Base-by-base conservation (phyloP, 2,797 vertebrate genomes). In the Limnodromus scolopaceus region DNA sequence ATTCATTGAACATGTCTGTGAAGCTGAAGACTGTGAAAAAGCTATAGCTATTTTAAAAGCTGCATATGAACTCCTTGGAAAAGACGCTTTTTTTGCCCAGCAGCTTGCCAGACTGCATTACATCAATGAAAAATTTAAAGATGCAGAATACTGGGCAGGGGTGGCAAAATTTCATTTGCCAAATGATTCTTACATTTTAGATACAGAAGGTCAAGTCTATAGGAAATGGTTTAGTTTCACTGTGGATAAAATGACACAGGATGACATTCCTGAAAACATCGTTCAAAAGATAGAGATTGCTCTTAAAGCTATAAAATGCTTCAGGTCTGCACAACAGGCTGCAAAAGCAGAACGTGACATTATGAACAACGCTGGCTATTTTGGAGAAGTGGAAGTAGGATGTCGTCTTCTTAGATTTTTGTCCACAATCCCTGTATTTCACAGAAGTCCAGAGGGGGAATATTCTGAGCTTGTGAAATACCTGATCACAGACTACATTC, bases 191-290 rank as follows among this genome's bases (percentile, higher is more conserved):
- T 98, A 91, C 46, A 98, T 99, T 94, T 97, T 99, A 7, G 98
- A 99, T 89, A 99, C 99, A 82, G 98, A 98, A 96, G 99, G 99
- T 2, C 99, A 99, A 32, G 98, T 99, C 23, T 98, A 98, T 75
- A 98, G 20, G 74, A 98, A 90, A 90, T 99, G 98, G 98, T 98
- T 99, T 63, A 60, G 61, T 89, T 97, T 96, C 9, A 98, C 96
- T 84, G 70, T 99, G 30, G 98, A 98, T 13, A 94, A 97, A 85
- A 91, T 34, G 70, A 77, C 92, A 39, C 32, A 79, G 51, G 91
- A 90, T 9, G 97, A 97, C 71, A 98, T 97, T 5, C 81, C 93
- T 2, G 94, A 98, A 81, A 97, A 60, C 16, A 97, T 82, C 53
- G 93, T 93, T 45, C 75, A 97, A 66, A 98, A 98, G 41, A 97